Percentiles rank a stretch among this genome's conserved stretches.
Evolutionary conservation across 2,888 invertebrate species (phyloP).

Genomic region (Trisateles emortualis): DNA sequence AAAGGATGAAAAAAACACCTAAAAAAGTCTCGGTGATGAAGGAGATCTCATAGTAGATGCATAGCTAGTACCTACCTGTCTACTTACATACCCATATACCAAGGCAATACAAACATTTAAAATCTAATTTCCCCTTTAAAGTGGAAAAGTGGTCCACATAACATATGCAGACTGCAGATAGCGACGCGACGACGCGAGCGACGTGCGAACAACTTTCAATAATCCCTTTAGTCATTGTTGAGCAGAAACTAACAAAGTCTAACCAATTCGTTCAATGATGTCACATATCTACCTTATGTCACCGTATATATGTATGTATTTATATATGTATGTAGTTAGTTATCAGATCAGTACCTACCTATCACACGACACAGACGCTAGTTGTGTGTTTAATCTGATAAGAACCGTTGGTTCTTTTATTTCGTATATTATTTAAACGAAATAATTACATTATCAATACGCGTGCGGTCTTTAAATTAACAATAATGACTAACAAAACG

Average conservation of each 20-base stretch:
- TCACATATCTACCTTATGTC: neutral
- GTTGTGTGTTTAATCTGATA: constrained; percentile 1
- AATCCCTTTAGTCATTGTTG: neutral
- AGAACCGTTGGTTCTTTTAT: neutral
- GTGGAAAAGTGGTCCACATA: too few species aligned
- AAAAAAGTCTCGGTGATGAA: too few species aligned
- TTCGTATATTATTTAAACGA: neutral
- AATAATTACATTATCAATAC: neutral
- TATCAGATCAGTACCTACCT: neutral
- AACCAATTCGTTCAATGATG: constrained; percentile 5
- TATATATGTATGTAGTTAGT: neutral
- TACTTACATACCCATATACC: too few species aligned
- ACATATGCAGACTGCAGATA: too few species aligned
- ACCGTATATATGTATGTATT: too few species aligned
- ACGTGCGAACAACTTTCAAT: neutral
- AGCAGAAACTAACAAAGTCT: constrained; percentile 7
- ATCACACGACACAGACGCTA: constrained; percentile 6
- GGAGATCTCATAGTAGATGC: too few species aligned
- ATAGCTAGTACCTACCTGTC: too few species aligned
- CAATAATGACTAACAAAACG: constrained; percentile 49
- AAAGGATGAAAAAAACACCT: too few species aligned
- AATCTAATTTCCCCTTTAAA: too few species aligned
- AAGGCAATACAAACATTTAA: too few species aligned
- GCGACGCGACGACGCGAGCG: too few species aligned
- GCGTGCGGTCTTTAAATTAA: neutral